Conservation (phyloP, 2,888 invertebrate genomes). For the Lobophora halterata region DNA sequence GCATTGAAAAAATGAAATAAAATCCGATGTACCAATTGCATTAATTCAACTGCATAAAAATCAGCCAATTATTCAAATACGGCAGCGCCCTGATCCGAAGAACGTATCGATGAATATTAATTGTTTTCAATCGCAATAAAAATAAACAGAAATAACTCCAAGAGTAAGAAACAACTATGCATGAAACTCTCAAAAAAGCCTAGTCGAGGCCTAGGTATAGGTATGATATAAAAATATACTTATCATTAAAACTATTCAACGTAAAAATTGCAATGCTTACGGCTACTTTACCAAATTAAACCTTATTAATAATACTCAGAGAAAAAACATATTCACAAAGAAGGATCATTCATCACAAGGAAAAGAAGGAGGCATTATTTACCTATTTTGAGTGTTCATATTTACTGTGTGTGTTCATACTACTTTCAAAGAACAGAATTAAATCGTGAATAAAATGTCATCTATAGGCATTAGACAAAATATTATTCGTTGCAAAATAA, state of each 20-base stretch:
- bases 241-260: too few species aligned
- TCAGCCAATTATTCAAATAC: conserved; percentile 80
- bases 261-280: too few species aligned
- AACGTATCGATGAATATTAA: conserved; percentile 75
- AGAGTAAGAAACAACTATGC: conserved; percentile 7
- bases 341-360: conserved; percentile 9
- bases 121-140: conserved; percentile 61
- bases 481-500: conserved; percentile 17
- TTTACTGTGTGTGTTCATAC: too few species aligned
- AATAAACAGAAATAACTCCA: conserved; percentile 36
- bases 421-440: too few species aligned
- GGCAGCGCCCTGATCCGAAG: conserved; percentile 61
- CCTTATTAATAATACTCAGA: conserved; percentile 1
- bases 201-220: too few species aligned
- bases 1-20: conserved; percentile 54
- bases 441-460: too few species aligned
- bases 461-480: too few species aligned
- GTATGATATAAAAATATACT: too few species aligned
- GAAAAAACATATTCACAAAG: background rate
- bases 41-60: conserved; percentile 79
- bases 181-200: too few species aligned
- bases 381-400: too few species aligned
- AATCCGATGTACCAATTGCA: conserved; percentile 70
- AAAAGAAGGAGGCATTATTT: too few species aligned
- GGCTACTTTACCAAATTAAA: too few species aligned